Conservation (phyloP, 2,888 invertebrate genomes). For the Cosmorhoe ocellata region DNA sequence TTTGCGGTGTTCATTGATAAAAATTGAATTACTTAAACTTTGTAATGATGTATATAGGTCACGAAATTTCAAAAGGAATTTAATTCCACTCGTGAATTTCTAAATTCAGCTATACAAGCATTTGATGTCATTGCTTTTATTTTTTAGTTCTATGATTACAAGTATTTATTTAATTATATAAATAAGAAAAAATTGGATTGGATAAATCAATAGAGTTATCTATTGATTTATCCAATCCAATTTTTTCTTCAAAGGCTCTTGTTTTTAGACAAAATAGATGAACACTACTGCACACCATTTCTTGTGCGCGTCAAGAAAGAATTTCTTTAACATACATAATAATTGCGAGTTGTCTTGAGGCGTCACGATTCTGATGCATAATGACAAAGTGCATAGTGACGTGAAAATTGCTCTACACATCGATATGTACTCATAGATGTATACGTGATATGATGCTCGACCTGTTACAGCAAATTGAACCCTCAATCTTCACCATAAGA, state of each 20-base stretch:
- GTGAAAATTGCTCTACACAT: slow-evolving; percentile 77
- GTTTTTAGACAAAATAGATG: slow-evolving; percentile 7
- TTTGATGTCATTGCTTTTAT: too few species aligned
- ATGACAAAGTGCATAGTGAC: slow-evolving; percentile 81
- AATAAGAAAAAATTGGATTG: too few species aligned
- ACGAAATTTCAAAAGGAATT: not conserved
- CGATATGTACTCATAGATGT: slow-evolving; percentile 16
- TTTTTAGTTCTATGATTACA: too few species aligned
- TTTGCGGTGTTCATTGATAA: slow-evolving; percentile 36
- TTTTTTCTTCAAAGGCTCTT: too few species aligned
- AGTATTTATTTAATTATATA: too few species aligned
- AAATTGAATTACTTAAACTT: slow-evolving; percentile 32
- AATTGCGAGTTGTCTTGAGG: slow-evolving; percentile 81
- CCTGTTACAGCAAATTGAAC: slow-evolving; percentile 1
- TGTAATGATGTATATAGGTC: slow-evolving; percentile 20
- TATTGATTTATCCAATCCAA: too few species aligned
- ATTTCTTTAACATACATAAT: slow-evolving; percentile 82
- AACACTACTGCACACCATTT: slow-evolving; percentile 50
- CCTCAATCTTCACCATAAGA: not conserved
- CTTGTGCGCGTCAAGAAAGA: slow-evolving; percentile 66
- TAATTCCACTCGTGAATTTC: not conserved
- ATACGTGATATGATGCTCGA: slow-evolving; percentile 7
- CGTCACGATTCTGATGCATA: slow-evolving; percentile 81
- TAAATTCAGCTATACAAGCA: not conserved
- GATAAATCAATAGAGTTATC: too few species aligned